Conservation (phyloP, 2,797 vertebrate genomes). For the Pterois miles region DNA sequence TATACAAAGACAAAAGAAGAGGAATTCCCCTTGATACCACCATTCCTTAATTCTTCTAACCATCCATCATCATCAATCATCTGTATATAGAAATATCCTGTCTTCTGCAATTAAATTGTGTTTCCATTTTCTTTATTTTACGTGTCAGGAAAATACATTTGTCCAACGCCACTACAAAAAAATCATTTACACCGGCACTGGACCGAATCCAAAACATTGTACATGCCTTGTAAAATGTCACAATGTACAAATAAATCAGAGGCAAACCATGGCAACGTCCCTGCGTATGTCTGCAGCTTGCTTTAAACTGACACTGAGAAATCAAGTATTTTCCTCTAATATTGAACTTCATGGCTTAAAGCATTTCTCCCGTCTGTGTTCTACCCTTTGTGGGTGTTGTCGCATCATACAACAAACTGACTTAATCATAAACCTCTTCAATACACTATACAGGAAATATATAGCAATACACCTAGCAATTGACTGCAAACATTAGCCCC, state of each 20-base stretch:
- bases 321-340: neutral
- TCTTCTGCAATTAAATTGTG: neutral
- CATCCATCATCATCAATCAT: constrained; percentile 23
- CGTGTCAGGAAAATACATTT: constrained; percentile 2
- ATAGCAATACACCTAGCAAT: neutral
- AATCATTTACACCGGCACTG: neutral
- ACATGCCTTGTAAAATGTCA: neutral
- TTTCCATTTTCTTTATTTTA: neutral
- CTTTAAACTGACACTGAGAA: neutral
- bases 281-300: neutral
- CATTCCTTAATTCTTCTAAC: neutral
- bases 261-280: neutral
- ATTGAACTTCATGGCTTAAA: neutral
- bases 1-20: constrained; percentile 47
- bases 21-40: constrained; percentile 20
- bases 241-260: neutral
- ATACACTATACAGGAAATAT: neutral
- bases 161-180: neutral
- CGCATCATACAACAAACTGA: neutral
- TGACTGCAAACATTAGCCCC: neutral
- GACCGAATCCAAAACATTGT: neutral
- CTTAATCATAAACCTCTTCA: neutral
- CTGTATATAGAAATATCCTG: neutral
- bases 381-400: neutral
- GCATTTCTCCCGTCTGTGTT: neutral